Evolutionary conservation across 2,113 vertebrate genomes (phyloP).

Genomic region (Hystrix brachyura): DNA sequence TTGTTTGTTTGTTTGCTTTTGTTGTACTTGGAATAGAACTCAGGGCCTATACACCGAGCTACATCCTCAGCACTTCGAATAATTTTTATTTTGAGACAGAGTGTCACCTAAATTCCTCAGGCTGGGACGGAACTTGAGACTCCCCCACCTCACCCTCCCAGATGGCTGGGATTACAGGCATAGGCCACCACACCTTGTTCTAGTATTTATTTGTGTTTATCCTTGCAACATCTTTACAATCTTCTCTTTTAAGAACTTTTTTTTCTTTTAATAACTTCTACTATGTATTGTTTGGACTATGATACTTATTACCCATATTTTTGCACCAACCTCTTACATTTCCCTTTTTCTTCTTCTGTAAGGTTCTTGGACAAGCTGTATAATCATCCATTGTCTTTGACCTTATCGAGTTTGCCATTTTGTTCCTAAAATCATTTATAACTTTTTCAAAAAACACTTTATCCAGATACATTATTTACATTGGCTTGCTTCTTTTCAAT

Average conservation of each 20-base stretch:
- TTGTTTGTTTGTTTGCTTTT: background rate
- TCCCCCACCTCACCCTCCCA: background rate
- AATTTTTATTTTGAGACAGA: background rate
- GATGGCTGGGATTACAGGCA: background rate
- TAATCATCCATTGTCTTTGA: background rate
- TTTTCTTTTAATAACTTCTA: background rate
- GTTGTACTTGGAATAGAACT: no score
- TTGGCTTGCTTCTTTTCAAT: background rate
- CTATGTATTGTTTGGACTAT: background rate
- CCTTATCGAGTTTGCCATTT: background rate
- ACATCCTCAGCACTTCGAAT: background rate
- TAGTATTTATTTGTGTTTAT: background rate
- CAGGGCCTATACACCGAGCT: background rate
- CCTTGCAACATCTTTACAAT: background rate
- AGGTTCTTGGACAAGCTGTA: background rate
- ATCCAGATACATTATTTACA: background rate
- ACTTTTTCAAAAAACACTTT: background rate
- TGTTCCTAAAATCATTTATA: background rate
- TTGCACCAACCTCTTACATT: background rate
- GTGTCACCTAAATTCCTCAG: background rate
- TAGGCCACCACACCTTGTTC: background rate
- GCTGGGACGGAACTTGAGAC: background rate
- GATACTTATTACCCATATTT: background rate
- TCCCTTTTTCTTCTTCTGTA: background rate
- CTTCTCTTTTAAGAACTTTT: conserved; percentile 20